phyloP scores from a whole-genome alignment of 2,113 vertebrate genomes.

The Thymallus thymallus region DNA sequence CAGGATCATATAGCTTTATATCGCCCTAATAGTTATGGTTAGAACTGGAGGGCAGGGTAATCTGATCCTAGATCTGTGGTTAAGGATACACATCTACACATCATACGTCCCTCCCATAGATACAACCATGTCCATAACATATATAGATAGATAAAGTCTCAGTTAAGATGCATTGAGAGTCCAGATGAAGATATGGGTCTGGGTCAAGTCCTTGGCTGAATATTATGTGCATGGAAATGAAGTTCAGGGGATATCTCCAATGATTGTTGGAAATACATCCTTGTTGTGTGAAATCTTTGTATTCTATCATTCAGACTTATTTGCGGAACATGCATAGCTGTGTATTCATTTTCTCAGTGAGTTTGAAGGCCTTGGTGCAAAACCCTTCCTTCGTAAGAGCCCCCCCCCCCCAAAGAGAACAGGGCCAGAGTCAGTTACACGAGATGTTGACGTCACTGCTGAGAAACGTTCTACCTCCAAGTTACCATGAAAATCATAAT shows the following conservation, averaged over 20 bases:
- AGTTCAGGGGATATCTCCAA: not conserved
- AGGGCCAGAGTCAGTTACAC: not conserved
- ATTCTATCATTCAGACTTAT: not conserved
- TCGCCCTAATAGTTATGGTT: not conserved
- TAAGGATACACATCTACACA: not conserved
- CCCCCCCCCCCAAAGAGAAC: not conserved
- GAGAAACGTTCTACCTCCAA: not conserved
- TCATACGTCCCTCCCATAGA: not conserved
- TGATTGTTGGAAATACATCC: not conserved
- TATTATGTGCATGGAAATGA: not conserved
- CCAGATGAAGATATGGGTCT: not conserved
- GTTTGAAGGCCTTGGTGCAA: not conserved
- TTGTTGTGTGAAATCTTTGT: not conserved
- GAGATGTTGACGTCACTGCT: slow-evolving; percentile 5
- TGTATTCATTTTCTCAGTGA: not conserved
- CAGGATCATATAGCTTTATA: not conserved
- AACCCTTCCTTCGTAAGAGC: not conserved
- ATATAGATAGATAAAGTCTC: not conserved
- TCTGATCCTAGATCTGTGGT: not conserved
- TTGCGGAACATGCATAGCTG: not conserved
- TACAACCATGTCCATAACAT: not conserved
- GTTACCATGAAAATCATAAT: slow-evolving; percentile 15
- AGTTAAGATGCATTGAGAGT: not conserved
- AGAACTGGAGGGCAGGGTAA: not conserved
- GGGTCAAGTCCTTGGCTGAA: not conserved